Evolutionary conservation across 2,888 invertebrate genomes (phyloP).

Genomic region (Nymphalis polychloros): DNA sequence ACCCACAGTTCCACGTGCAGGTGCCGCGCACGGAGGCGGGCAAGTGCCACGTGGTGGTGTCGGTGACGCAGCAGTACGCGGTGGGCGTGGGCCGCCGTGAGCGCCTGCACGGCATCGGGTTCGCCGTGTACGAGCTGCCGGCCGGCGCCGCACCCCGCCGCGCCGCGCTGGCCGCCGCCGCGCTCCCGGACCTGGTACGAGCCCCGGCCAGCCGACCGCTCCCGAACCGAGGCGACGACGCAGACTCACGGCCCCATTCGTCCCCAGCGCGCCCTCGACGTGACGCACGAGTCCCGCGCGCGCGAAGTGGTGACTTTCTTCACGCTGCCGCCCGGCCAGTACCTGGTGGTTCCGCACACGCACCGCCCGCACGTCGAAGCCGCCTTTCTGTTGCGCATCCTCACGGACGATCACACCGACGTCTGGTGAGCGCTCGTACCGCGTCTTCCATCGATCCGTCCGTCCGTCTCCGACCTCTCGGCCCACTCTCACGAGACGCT

Average conservation of each 20-base stretch:
- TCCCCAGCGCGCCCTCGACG: constrained; percentile 82
- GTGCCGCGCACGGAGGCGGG: constrained; percentile 57
- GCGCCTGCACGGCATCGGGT: constrained; percentile 84
- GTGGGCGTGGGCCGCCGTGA: constrained; percentile 67
- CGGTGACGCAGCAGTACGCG: constrained; percentile 85
- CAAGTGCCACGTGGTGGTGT: constrained; percentile 88
- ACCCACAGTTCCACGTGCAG: constrained; percentile 47
- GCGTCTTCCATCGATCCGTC: not conserved
- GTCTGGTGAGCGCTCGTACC: constrained; percentile 80
- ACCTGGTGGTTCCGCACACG: constrained; percentile 87
- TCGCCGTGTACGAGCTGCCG: constrained; percentile 87
- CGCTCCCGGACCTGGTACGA: constrained; percentile 29
- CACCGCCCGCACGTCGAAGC: constrained; percentile 85
- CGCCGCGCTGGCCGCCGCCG: constrained; percentile 42
- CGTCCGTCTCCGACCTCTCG: no score
- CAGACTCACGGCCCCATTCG: not conserved
- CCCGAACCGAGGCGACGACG: no score
- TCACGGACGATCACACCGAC: constrained; percentile 87
- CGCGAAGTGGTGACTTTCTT: constrained; percentile 88
- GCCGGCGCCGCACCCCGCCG: constrained; percentile 60
- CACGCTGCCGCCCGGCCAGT: constrained; percentile 87
- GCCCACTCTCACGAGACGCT: not conserved
- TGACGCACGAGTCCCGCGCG: constrained; percentile 84
- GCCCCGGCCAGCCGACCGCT: not conserved
- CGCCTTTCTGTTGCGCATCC: constrained; percentile 86